These are phyloP conservation scores for Phoxinus phoxinus DNA, from an alignment of 2,113 vertebrate genomes.

Conservation along the genomic window DNA sequence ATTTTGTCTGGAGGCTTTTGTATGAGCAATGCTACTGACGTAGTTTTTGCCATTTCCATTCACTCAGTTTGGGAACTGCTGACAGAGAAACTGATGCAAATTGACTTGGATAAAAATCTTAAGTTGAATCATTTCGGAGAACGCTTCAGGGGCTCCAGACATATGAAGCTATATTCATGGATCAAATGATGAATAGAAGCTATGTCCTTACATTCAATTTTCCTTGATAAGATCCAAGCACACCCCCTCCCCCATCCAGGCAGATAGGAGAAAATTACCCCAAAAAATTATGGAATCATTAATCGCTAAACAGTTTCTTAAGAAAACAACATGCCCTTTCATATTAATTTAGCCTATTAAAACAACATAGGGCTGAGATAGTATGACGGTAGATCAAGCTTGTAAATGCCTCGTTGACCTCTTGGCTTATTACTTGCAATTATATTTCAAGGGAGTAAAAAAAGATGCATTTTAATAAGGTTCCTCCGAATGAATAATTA, in stretches of 20 bases:
- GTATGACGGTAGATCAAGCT: conserved; percentile 37
- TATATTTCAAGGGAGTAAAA: conserved; percentile 43
- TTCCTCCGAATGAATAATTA: conserved; percentile 54
- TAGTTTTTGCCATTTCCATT: conserved; percentile 11
- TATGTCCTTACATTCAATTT: conserved; percentile 35
- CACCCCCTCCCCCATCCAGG: not conserved
- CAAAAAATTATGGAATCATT: conserved; percentile 25
- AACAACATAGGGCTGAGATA: conserved; percentile 48
- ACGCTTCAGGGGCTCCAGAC: conserved; percentile 27
- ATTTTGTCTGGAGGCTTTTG: not conserved
- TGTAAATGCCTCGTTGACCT: conserved; percentile 53
- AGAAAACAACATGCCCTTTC: conserved; percentile 53
- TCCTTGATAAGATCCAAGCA: conserved; percentile 48
- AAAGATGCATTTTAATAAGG: conserved; percentile 52
- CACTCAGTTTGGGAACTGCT: not conserved
- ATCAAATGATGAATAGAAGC: conserved; percentile 49
- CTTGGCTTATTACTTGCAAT: conserved; percentile 53
- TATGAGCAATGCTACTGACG: conserved; percentile 13
- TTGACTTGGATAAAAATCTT: conserved; percentile 51
- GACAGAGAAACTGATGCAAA: conserved; percentile 44
- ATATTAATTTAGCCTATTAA: conserved; percentile 49
- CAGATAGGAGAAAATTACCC: conserved; percentile 34
- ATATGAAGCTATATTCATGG: conserved; percentile 30
- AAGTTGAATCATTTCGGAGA: conserved; percentile 43
- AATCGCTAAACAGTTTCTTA: conserved; percentile 34